Evolutionary conservation across 2,888 invertebrate species (phyloP).

Genomic region (Cotesia congregata): DNA sequence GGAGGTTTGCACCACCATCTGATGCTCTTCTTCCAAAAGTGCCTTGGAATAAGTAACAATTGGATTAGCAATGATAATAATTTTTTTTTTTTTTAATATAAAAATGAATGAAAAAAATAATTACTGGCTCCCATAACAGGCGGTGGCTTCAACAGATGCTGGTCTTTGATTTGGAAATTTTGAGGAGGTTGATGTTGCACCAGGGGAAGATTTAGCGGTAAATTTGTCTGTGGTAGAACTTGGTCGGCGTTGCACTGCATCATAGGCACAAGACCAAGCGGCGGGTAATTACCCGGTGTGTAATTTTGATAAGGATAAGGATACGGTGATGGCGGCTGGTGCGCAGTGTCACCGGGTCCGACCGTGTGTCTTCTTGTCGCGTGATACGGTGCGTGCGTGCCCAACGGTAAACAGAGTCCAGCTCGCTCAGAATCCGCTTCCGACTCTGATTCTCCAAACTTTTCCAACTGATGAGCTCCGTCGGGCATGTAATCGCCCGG

Average conservation of each 20-base stretch:
- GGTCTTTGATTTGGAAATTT: constrained; percentile 91
- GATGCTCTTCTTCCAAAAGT: constrained; percentile 92
- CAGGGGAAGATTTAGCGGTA: constrained; percentile 87
- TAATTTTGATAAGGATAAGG: constrained; percentile 62
- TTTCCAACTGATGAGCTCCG: constrained; percentile 75
- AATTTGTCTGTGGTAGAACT: constrained; percentile 83
- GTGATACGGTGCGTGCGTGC: constrained; percentile 67
- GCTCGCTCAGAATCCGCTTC: constrained; percentile 66
- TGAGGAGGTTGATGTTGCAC: constrained; percentile 87
- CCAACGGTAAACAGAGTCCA: constrained; percentile 62
- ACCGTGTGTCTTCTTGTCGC: constrained; percentile 91
- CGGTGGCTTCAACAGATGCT: constrained; percentile 94
- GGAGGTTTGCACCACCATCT: constrained; percentile 95
- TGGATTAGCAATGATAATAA: background rate
- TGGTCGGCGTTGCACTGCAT: constrained; percentile 68
- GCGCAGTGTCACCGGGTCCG: constrained; percentile 91
- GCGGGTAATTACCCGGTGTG: constrained; percentile 56
- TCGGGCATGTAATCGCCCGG: constrained; percentile 69
- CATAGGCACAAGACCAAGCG: constrained; percentile 60
- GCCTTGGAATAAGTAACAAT: constrained; percentile 70
- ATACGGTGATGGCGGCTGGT: constrained; percentile 74
- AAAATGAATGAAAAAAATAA: constrained; percentile 53
- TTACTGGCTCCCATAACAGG: constrained; percentile 87
- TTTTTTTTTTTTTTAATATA: background rate
- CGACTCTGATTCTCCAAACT: constrained; percentile 73